Evolutionary conservation across 2,797 vertebrate genomes (phyloP).

Genomic region (Trematomus bernacchii): DNA sequence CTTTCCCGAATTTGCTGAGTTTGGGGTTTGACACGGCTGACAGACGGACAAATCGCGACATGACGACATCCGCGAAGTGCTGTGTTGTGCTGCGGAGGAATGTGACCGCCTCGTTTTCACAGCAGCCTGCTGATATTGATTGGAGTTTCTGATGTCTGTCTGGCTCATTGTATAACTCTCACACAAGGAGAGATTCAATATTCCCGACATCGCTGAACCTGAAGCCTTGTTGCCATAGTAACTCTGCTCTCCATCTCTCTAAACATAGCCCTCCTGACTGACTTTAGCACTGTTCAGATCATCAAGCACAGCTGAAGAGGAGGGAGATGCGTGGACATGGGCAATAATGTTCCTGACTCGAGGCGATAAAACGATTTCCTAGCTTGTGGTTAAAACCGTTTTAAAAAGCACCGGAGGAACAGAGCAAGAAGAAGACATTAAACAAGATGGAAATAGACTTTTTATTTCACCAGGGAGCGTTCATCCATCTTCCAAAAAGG

Average conservation of each 20-base stretch:
- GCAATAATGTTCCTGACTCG: slow-evolving; percentile 70
- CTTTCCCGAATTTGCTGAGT: slow-evolving; percentile 68
- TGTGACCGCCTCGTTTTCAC: slow-evolving; percentile 62
- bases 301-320: slow-evolving; percentile 77
- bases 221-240: slow-evolving; percentile 85
- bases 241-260: slow-evolving; percentile 77
- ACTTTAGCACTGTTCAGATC: slow-evolving; percentile 80
- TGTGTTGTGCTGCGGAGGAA: slow-evolving; percentile 56
- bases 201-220: slow-evolving; percentile 82
- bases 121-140: slow-evolving; percentile 73
- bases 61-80: slow-evolving; percentile 43
- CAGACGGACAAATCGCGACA: slow-evolving; percentile 62
- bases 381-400: slow-evolving; percentile 29
- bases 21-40: slow-evolving; percentile 58
- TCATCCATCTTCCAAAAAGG: slow-evolving; percentile 37
- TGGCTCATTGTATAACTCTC: slow-evolving; percentile 79
- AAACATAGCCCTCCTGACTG: slow-evolving; percentile 80
- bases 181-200: slow-evolving; percentile 77
- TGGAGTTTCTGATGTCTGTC: slow-evolving; percentile 79
- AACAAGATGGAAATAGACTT: slow-evolving; percentile 49
- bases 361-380: slow-evolving; percentile 63
- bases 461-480: slow-evolving; percentile 50
- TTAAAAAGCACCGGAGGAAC: background rate
- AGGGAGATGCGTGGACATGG: slow-evolving; percentile 69
- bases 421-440: slow-evolving; percentile 35